These are phyloP conservation scores for Thomomys bottae DNA, from an alignment of 2,113 vertebrate species.

Conservation along the genomic window DNA sequence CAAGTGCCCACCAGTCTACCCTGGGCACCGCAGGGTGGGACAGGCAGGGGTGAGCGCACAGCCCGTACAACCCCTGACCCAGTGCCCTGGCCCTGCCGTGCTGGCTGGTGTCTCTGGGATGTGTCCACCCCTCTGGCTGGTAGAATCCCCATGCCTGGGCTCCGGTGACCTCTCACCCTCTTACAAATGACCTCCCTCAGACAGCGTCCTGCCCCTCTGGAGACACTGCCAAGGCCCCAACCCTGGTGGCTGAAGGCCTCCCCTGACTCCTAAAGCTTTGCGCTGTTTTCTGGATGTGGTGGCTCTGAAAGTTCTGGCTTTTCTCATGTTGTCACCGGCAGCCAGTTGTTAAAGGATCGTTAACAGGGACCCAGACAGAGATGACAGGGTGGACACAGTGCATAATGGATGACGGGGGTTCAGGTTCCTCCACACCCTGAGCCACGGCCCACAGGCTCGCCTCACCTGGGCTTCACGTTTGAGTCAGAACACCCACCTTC, in stretches of 20 bases:
- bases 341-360: slow-evolving; percentile 62
- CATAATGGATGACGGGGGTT: slow-evolving; percentile 69
- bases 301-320: slow-evolving; percentile 15
- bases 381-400: slow-evolving; percentile 76
- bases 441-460: slow-evolving; percentile 27
- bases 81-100: neutral
- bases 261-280: too few relatives aligned
- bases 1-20: neutral
- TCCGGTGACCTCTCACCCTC: neutral
- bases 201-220: neutral
- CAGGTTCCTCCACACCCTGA: slow-evolving; percentile 41
- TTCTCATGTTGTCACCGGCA: slow-evolving; percentile 33
- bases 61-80: neutral
- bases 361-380: slow-evolving; percentile 60
- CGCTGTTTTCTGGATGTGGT: neutral
- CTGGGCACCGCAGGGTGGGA: neutral
- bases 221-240: neutral
- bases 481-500: too few relatives aligned
- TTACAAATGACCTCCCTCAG: neutral
- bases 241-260: neutral
- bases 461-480: neutral
- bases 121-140: neutral
- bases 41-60: neutral
- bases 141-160: neutral
- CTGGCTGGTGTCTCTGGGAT: neutral